Percentiles rank a stretch among this genome's conserved stretches.
phyloP scores from a whole-genome alignment of 2,888 invertebrate genomes.

The Coecobrya sp. region DNA sequence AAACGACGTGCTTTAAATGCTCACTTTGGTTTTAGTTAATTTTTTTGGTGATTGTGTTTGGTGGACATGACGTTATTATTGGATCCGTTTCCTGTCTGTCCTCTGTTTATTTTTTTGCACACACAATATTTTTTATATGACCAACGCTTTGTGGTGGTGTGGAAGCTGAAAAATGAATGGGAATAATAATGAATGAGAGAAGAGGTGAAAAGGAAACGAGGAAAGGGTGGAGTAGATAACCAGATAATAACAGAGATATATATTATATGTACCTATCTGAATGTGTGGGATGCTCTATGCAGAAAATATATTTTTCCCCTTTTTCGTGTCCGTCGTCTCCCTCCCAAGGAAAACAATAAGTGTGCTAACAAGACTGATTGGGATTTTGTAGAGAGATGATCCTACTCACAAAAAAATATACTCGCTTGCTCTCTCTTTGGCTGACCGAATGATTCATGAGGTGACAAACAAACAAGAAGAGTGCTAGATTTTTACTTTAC shows the following conservation, averaged over 20 bases:
- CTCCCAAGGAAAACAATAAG: slow-evolving; percentile 64
- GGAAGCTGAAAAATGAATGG: not conserved
- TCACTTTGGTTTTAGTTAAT: not conserved
- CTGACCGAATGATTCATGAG: slow-evolving; percentile 81
- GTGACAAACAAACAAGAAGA: slow-evolving; percentile 61
- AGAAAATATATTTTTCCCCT: slow-evolving; percentile 50
- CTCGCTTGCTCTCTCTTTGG: not conserved
- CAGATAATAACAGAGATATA: slow-evolving; percentile 47
- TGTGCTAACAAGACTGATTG: slow-evolving; percentile 67
- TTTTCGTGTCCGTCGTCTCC: slow-evolving; percentile 25
- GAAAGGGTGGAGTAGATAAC: slow-evolving; percentile 78
- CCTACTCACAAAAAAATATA: not conserved
- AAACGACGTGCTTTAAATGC: slow-evolving; percentile 14
- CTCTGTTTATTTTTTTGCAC: slow-evolving; percentile 47
- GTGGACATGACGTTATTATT: slow-evolving; percentile 62
- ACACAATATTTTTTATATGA: slow-evolving; percentile 28
- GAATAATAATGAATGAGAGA: slow-evolving; percentile 32
- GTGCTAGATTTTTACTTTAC: not conserved
- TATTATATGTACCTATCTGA: too few species aligned
- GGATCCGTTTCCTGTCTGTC: slow-evolving; percentile 76
- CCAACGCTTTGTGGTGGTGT: not conserved
- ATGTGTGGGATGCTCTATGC: not conserved
- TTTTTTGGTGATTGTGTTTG: slow-evolving; percentile 42
- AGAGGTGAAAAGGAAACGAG: slow-evolving; percentile 51
- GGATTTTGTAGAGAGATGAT: too few species aligned